Percentiles rank a stretch among this genome's conserved stretches.
These are phyloP conservation scores for Noturus placidus DNA, from an alignment of 2,113 vertebrate genomes.

Conservation along the genomic window DNA sequence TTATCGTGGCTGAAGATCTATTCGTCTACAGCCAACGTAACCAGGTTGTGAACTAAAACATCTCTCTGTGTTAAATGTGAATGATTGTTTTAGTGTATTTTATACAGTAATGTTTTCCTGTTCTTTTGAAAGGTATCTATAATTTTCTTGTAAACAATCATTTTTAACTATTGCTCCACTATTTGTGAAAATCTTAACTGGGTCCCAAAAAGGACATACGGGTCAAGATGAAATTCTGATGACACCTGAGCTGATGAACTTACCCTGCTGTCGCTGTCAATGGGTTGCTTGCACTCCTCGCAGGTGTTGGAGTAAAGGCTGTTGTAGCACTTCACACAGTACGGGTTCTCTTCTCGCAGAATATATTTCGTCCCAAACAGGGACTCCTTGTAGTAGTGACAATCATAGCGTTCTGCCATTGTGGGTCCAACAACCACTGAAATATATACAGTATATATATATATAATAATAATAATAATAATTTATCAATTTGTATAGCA, in stretches of 20 bases:
- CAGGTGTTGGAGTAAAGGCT: slow-evolving; percentile 82
- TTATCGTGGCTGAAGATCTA: background rate
- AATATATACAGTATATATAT: background rate
- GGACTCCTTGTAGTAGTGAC: slow-evolving; percentile 79
- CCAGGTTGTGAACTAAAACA: background rate
- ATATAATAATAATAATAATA: too few species aligned
- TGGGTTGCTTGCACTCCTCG: slow-evolving; percentile 81
- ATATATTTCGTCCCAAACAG: slow-evolving; percentile 84
- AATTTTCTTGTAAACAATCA: background rate
- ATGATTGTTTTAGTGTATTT: background rate
- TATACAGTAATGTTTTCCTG: background rate
- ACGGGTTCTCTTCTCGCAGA: slow-evolving; percentile 79
- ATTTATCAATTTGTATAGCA: too few species aligned
- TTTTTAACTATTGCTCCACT: background rate
- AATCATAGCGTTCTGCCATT: slow-evolving; percentile 83
- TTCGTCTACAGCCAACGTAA: background rate
- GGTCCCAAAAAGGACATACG: background rate
- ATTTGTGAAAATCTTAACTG: background rate
- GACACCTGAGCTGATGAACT: background rate
- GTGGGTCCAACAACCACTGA: slow-evolving; percentile 44
- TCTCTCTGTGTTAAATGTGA: background rate
- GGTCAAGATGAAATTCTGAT: background rate
- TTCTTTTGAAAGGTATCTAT: background rate
- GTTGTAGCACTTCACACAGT: slow-evolving; percentile 82
- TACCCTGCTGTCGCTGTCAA: slow-evolving; percentile 84